phyloP scores from a whole-genome alignment of 1,140 invertebrate genomes.

The Microplitis mediator region DNA sequence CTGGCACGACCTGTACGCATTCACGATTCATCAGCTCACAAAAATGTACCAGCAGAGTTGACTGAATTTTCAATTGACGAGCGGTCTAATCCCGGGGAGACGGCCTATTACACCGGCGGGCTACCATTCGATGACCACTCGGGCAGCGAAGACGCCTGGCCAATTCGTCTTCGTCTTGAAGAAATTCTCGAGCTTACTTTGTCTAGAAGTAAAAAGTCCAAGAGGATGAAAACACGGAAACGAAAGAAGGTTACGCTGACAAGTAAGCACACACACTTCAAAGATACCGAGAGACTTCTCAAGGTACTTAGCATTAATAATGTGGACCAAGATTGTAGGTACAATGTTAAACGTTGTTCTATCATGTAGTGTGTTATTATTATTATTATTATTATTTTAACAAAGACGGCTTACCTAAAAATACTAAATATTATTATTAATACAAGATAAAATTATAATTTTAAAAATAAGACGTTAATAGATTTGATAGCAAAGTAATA shows the following conservation, averaged over 20 bases:
- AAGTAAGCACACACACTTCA: constrained; percentile 45
- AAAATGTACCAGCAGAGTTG: constrained; percentile 33
- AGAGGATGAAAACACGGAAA: constrained; percentile 38
- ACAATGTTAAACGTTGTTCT: constrained; percentile 57
- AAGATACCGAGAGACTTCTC: constrained; percentile 58
- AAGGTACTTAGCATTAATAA: constrained; percentile 59
- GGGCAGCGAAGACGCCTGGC: constrained; percentile 45
- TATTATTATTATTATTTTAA: no score
- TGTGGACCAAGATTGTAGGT: constrained; percentile 60
- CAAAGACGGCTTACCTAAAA: no score
- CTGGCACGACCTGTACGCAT: constrained; percentile 54
- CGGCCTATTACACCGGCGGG: constrained; percentile 21
- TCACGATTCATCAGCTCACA: constrained; percentile 50
- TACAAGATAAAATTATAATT: not conserved
- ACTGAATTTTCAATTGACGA: constrained; percentile 26
- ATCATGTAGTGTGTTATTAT: constrained; percentile 51
- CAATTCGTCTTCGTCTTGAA: constrained; percentile 52
- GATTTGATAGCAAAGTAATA: not conserved
- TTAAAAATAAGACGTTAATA: not conserved
- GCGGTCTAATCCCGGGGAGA: constrained; percentile 4
- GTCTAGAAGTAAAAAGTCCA: constrained; percentile 46
- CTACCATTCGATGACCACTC: constrained; percentile 35
- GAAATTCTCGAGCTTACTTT: constrained; percentile 54
- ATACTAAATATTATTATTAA: no score
- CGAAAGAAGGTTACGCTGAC: constrained; percentile 38